phyloP scores from a whole-genome alignment of 2,888 invertebrate genomes.

The Hyles lineata region DNA sequence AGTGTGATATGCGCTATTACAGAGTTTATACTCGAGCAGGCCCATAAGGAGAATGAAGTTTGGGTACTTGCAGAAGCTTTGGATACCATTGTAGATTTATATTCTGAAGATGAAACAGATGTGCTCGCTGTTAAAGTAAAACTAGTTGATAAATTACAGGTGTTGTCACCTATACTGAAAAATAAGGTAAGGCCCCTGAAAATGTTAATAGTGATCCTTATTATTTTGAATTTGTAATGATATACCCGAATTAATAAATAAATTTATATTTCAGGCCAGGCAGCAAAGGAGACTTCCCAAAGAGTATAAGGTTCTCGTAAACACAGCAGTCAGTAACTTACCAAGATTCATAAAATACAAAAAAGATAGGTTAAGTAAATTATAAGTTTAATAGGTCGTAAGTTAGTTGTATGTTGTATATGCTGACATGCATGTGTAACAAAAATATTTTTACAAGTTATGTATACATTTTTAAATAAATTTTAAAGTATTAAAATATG shows the following conservation, averaged over 20 bases:
- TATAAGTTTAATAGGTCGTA: constrained; percentile 46
- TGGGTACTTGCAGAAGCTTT: constrained; percentile 91
- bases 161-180: constrained; percentile 86
- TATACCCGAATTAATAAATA: background rate
- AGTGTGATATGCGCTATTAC: constrained; percentile 77
- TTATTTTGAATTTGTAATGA: background rate
- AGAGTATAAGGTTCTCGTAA: constrained; percentile 88
- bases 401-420: constrained; percentile 33
- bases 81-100: constrained; percentile 91
- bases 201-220: background rate
- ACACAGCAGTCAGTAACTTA: constrained; percentile 88
- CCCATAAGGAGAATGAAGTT: constrained; percentile 86
- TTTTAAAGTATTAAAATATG: constrained; percentile 29
- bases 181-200: constrained; percentile 83
- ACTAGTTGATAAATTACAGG: constrained; percentile 85
- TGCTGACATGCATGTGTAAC: constrained; percentile 23
- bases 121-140: constrained; percentile 86
- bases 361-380: constrained; percentile 69
- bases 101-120: constrained; percentile 90
- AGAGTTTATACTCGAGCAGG: constrained; percentile 86
- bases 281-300: constrained; percentile 87
- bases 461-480: constrained; percentile 34
- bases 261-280: constrained; percentile 78
- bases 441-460: constrained; percentile 24
- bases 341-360: constrained; percentile 90